phyloP scores from a whole-genome alignment of 2,113 vertebrate genomes.

The Phylloscopus trochilus region DNA sequence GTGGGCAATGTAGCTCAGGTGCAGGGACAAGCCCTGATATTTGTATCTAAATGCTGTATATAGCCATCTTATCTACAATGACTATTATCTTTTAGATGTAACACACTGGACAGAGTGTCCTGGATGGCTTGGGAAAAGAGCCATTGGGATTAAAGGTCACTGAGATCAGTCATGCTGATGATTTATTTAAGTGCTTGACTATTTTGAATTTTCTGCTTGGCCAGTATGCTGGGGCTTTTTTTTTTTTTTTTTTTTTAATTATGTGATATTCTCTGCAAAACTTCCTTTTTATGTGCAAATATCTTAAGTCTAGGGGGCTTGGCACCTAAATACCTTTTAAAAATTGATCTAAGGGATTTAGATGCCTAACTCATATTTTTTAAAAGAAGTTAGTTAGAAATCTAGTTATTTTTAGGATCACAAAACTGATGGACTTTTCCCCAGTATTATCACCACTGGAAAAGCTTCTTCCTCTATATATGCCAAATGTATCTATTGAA shows the following conservation, averaged over 20 bases:
- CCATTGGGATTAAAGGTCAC: conserved; percentile 14
- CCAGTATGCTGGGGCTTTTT: background rate
- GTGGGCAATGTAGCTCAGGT: background rate
- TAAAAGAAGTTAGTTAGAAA: background rate
- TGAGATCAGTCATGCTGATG: background rate
- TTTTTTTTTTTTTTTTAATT: background rate
- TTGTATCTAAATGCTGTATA: background rate
- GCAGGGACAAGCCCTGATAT: background rate
- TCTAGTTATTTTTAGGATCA: background rate
- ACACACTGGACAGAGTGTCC: conserved; percentile 7
- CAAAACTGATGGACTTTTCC: background rate
- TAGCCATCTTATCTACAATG: background rate
- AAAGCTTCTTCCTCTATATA: background rate
- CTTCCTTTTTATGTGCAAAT: background rate
- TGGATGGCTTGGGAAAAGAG: conserved; percentile 3
- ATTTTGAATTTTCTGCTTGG: background rate
- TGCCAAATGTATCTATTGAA: background rate
- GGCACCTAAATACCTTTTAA: background rate
- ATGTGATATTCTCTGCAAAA: background rate
- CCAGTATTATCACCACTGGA: background rate
- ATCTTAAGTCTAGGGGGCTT: background rate
- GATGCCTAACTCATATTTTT: background rate
- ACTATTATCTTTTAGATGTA: conserved; percentile 11
- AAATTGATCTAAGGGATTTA: background rate
- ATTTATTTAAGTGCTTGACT: conserved; percentile 3